Base-by-base conservation (phyloP, 2,888 invertebrate species). In the Diabrotica balteata region DNA sequence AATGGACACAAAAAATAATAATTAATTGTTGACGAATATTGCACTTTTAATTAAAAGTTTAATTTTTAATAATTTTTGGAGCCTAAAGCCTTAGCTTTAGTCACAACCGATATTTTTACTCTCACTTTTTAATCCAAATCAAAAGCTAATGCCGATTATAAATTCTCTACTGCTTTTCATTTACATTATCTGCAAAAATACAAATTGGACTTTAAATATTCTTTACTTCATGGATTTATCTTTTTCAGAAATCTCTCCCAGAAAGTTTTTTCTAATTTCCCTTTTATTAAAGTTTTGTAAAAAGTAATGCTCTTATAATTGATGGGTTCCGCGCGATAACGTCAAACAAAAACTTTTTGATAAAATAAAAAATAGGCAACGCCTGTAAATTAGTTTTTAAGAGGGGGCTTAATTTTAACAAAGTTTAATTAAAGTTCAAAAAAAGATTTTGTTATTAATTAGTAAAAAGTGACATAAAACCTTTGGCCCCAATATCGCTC, bases 341-440 rank as follows among this genome's bases (percentile, higher is more conserved):
- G 63, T 63, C 54, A 63, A 57, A 57, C 63, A 63, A 63, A 63
- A 63, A 63, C 50, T 58, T 63, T 63, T 57, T 63, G 51, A 58
- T 58, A 58, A 57, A 63, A 63, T 58, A 44, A 63, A 58, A 63
- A 63, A 63, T 57, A 63, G 58, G 63, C 55, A 49, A 52, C 54
- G 47, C 32, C 58, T 50, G 63, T 58, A 63, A 63, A 63, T 63
- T 63, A 63, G 63, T 63, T 63, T 63, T 63, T 44, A 58, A 63
- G 51, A 51, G 58, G 55, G 63, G 63, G 55, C 55, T 63, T 55
- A 55, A 55, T 63, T 63, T 55, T 52, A 63, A 49, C 63, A 63
- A 63, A 63, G 63, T 63, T 63, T 57, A 63, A 63, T 63, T 63
- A 63, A 63, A 63, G 51, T 45, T 22, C 51, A 22, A 63, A 58